Evolutionary conservation across 2,888 invertebrate genomes (phyloP), one percentile per base, ranked within the genome.

Genomic region (Cosmia trapezina): DNA sequence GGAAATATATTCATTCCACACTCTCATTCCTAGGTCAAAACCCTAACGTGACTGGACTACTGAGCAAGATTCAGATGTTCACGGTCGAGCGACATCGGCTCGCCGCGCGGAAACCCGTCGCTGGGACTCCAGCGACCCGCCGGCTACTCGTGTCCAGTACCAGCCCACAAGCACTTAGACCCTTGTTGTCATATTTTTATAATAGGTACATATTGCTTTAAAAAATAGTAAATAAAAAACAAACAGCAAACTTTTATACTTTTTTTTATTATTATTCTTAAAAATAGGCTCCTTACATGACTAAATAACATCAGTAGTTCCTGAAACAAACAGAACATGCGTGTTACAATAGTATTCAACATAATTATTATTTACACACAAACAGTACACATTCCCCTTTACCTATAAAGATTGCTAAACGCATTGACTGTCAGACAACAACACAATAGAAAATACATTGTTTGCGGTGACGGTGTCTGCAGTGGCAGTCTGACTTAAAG

Each of bases 261-360:
- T 90, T 68, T 68, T 89, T 90, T 87, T 63, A 70, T 83, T 67
- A 86, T 87, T 93, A 87, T 83, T 78, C 91, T 93, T 90, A 88
- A 88, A 90, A 83, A 86, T 86, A 75, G 53, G 76, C 83, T 88
- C 81, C 90, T 91, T 89, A 89, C 81, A 85, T 61, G 76, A 88
- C 87, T 89, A 88, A 76, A 70, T 59, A 62, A 83, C 89, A 79
- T 95, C 90, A 96, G 89, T 96, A 96, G 94, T 95, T 96, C 93
- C 96, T 96, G 96, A 79, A 96, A 95, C 93, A 94, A 94, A 84
- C 33, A 71, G 53, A 83, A 57, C 43, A 37, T 2, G 47, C 28
- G 3, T 5, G 4, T 61, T 56, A 69, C 47, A 28, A 51, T 49
- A 17, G 8, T 66, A 59, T 41, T 19, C n/a, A 59, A 73, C 17